These are phyloP conservation scores for Abrostola triplasia DNA, from an alignment of 2,888 invertebrate genomes.

Conservation along the genomic window DNA sequence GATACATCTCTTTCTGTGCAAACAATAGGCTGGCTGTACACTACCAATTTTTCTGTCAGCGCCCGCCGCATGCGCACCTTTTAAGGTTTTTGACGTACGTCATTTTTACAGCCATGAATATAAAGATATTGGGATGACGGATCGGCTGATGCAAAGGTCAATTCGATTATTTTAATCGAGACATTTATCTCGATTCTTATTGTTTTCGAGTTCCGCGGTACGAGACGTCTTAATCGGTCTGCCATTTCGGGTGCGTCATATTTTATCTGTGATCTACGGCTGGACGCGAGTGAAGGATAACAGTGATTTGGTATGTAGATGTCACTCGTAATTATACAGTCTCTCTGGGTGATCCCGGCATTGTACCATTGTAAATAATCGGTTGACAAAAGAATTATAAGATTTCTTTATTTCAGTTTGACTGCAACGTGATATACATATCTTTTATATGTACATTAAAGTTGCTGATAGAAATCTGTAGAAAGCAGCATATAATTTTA, in stretches of 20 bases:
- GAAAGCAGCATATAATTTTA: slow-evolving; percentile 48
- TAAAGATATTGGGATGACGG: slow-evolving; percentile 77
- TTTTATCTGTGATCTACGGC: slow-evolving; percentile 67
- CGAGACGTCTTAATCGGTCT: slow-evolving; percentile 78
- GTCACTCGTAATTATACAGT: slow-evolving; percentile 61
- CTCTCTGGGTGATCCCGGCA: slow-evolving; percentile 55
- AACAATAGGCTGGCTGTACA: slow-evolving; percentile 70
- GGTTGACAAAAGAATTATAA: slow-evolving; percentile 55
- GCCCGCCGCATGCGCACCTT: slow-evolving; percentile 63
- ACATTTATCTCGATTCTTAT: slow-evolving; percentile 81
- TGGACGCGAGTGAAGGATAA: slow-evolving; percentile 66
- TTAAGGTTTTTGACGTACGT: slow-evolving; percentile 75
- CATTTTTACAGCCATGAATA: slow-evolving; percentile 75
- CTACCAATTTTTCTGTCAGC: slow-evolving; percentile 78
- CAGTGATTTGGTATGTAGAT: slow-evolving; percentile 75
- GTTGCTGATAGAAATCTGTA: slow-evolving; percentile 49
- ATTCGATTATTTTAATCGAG: slow-evolving; percentile 83
- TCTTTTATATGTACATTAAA: slow-evolving; percentile 23
- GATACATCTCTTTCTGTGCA: slow-evolving; percentile 69
- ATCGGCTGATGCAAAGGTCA: slow-evolving; percentile 76
- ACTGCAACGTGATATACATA: slow-evolving; percentile 41
- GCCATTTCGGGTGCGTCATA: slow-evolving; percentile 71
- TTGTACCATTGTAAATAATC: slow-evolving; percentile 51
- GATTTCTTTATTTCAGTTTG: slow-evolving; percentile 43
- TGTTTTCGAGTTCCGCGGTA: slow-evolving; percentile 78